Base-by-base conservation (phyloP, 2,113 vertebrate species). In the Rynchops niger region DNA sequence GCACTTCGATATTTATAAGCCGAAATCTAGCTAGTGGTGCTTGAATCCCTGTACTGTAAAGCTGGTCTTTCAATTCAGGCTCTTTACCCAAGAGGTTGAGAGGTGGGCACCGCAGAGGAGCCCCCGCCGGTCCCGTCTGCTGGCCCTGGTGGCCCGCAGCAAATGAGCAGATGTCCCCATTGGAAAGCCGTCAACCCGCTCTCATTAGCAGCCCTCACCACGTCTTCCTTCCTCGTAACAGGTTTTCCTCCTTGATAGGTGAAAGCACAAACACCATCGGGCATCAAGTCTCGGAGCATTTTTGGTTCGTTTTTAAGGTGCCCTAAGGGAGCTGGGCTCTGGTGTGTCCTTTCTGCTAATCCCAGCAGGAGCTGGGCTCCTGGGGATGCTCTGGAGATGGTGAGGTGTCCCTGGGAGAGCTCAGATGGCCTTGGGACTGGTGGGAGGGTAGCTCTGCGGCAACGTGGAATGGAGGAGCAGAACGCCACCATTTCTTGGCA, bases 1-100 rank as follows among this genome's bases (percentile, higher is more conserved):
- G 69, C 58, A 4, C 83, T 21, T 71, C 4, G 2, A 3, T 78
- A 27, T 56, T 94, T 91, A 32, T 22, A 32, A 93, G 65, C 73
- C 0, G n/a, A 78, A 85, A 85, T 79, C 84, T 25, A 91, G 92
- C 67, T 94, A 53, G 96, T 94, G 96, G 96, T 96, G 95, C 95
- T 97, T 49, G 84, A 97, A 96, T 94, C 95, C 88, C 89, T 87
- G 93, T 97, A 95, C 96, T 97, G 96, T 95, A 96, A 97, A 96
- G 94, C 91, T 97, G 96, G 94, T 85, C 86, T 93, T 96, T 90
- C 88, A 55, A 73, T 77, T 72, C 79, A 82, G 90, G 74, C 91
- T 95, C 91, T 70, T 77, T 66, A 36, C 45, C 77, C 67, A 27
- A 8, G 12, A 71, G 59, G 26, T 4, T 53, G 74, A 36, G 50